phyloP scores from a whole-genome alignment of 2,888 invertebrate genomes.

The Magallana nippona region DNA sequence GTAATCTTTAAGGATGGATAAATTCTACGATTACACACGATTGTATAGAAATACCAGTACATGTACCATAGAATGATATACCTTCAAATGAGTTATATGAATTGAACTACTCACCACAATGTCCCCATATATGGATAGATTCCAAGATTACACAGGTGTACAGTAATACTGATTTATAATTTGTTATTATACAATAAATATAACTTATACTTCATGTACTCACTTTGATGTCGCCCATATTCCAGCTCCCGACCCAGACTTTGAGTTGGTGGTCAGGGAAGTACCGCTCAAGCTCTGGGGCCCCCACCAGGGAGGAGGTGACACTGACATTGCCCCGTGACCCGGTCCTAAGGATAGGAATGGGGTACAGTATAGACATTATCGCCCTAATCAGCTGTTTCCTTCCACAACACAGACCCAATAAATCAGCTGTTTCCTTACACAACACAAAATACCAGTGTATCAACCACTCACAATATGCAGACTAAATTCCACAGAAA shows the following conservation, averaged over 20 bases:
- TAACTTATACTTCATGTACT: conserved; percentile 68
- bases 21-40: neutral
- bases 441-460: neutral
- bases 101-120: no score
- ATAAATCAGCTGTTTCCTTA: neutral
- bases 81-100: no score
- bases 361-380: conserved; percentile 19
- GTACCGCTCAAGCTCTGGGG: conserved; percentile 91
- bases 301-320: conserved; percentile 85
- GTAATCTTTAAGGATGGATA: no score
- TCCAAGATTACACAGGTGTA: neutral
- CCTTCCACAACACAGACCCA: neutral
- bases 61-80: no score
- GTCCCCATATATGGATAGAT: neutral
- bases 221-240: conserved; percentile 95
- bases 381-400: neutral
- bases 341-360: conserved; percentile 40
- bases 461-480: neutral
- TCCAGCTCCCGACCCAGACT: conserved; percentile 96
- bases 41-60: no score
- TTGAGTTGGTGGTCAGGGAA: conserved; percentile 91
- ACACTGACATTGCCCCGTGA: conserved; percentile 43
- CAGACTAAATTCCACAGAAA: neutral
- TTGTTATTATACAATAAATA: neutral
- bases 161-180: no score